Evolutionary conservation across 2,888 invertebrate genomes (phyloP).

Genomic region (Pyrgus malvae): DNA sequence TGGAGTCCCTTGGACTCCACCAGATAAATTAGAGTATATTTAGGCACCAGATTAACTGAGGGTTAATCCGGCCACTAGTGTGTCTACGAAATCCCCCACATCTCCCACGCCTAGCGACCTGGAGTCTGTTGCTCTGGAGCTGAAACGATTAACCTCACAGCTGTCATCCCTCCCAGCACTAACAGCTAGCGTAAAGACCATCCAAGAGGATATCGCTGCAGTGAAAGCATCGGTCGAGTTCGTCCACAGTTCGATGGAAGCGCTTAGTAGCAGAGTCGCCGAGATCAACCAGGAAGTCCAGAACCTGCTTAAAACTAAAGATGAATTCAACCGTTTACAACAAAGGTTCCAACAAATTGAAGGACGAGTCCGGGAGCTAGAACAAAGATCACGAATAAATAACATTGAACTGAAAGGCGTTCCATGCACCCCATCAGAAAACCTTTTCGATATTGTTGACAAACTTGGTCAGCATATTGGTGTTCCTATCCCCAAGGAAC

Average conservation of each 20-base stretch:
- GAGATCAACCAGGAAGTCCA: not conserved
- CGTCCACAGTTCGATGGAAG: not conserved
- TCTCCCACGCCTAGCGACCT: not conserved
- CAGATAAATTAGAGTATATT: too few species aligned
- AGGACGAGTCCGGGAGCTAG: not conserved
- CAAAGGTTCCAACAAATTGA: not conserved
- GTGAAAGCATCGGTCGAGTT: not conserved
- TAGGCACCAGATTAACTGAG: too few species aligned
- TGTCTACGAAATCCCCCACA: too few species aligned
- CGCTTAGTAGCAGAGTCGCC: not conserved
- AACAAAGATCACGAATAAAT: not conserved
- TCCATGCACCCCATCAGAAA: not conserved
- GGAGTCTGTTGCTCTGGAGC: not conserved
- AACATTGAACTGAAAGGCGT: slow-evolving; percentile 2
- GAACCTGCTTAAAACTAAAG: not conserved
- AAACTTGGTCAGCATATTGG: not conserved
- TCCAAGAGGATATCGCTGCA: not conserved
- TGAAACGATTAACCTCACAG: not conserved
- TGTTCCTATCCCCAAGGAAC: not conserved
- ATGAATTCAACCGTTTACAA: not conserved
- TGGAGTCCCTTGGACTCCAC: too few species aligned
- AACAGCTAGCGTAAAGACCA: not conserved
- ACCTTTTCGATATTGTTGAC: not conserved
- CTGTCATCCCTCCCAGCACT: not conserved
- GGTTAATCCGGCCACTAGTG: too few species aligned